A percentile compares a stretch with the other conserved stretches of the same genome.
Evolutionary conservation across 2,113 vertebrate species (phyloP).

Genomic region (Misgurnus mizolepis): DNA sequence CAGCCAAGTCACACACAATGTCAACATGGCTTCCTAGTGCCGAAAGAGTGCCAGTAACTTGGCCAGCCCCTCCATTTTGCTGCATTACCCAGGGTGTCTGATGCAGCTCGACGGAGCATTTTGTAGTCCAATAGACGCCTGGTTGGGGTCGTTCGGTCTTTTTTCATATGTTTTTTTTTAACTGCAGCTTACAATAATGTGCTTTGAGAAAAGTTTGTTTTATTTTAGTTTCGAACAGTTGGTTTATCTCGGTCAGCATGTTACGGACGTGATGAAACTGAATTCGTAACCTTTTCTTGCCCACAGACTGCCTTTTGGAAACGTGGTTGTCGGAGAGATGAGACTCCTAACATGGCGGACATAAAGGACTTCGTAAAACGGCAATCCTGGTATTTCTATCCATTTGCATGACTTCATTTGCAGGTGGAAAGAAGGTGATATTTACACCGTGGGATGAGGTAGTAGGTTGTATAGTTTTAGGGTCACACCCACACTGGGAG

Average conservation of each 20-base stretch:
- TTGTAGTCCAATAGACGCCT: constrained; percentile 1
- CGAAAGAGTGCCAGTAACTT: constrained; percentile 36
- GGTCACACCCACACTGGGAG: constrained; percentile 99
- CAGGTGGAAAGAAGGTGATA: constrained; percentile 43
- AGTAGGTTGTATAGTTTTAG: constrained; percentile 99
- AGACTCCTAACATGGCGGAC: not conserved
- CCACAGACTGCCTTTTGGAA: constrained; percentile 4
- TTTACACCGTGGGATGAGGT: constrained; percentile 94
- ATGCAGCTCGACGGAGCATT: constrained; percentile 26
- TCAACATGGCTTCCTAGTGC: constrained; percentile 54
- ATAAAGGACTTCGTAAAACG: not conserved
- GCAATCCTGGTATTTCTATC: not conserved
- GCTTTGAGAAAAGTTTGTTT: not conserved
- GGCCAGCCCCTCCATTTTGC: constrained; percentile 39
- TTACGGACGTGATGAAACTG: not conserved
- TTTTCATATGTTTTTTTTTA: not conserved
- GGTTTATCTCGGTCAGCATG: not conserved
- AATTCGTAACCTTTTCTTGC: not conserved
- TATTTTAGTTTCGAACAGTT: not conserved
- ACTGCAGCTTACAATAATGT: not conserved
- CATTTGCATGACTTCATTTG: not conserved
- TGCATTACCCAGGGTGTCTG: constrained; percentile 26
- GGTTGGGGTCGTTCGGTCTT: not conserved
- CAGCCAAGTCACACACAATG: constrained; percentile 42
- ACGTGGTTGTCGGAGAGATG: not conserved